These are phyloP conservation scores for Temnothorax unifasciatus DNA, from an alignment of 2,888 invertebrate species.

Conservation along the genomic window DNA sequence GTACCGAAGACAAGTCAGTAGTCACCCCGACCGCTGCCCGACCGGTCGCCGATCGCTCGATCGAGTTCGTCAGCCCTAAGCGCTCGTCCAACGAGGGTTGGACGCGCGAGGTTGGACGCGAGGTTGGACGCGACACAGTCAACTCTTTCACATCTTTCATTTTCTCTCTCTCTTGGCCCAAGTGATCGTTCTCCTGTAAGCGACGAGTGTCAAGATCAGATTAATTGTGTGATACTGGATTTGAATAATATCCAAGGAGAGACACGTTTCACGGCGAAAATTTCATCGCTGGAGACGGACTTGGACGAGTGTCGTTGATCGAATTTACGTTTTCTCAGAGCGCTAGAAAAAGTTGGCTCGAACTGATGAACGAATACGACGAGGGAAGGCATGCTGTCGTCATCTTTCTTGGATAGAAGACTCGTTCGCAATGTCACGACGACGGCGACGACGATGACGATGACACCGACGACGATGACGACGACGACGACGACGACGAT, in stretches of 20 bases:
- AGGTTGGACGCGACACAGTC: neutral
- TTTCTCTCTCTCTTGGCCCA: neutral
- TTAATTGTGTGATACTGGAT: neutral
- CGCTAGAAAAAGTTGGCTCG: neutral
- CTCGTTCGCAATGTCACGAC: slow-evolving; percentile 12
- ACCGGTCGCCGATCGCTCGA: slow-evolving; percentile 56
- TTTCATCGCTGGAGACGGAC: neutral
- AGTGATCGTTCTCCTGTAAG: neutral
- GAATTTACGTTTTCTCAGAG: neutral
- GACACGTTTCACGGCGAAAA: neutral
- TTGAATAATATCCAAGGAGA: slow-evolving; percentile 10
- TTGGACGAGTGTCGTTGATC: neutral
- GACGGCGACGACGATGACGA: neutral
- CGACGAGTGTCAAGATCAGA: neutral
- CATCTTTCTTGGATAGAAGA: neutral
- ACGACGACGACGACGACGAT: neutral
- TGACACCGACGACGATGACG: too few species aligned
- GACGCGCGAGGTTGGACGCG: neutral
- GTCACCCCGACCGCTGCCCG: slow-evolving; percentile 66
- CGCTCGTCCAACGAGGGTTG: neutral
- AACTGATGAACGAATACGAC: neutral
- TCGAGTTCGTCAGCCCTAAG: neutral
- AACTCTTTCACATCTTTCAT: neutral
- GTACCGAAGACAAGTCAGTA: slow-evolving; percentile 82
- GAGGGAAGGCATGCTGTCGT: neutral